Conservation (phyloP, 2,113 vertebrate genomes). For the Zootoca vivipara region DNA sequence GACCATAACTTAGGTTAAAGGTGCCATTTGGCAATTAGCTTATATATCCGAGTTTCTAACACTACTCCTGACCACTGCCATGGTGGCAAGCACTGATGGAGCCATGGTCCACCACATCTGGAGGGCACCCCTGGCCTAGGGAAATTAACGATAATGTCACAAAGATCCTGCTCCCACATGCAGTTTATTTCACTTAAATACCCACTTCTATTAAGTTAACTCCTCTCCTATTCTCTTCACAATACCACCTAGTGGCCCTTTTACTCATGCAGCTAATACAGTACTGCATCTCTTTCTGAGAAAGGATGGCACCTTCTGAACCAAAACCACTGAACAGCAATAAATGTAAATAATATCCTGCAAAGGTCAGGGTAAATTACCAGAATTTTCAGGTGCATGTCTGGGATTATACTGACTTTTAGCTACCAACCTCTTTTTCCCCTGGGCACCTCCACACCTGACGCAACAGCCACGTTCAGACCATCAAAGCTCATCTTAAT, state of each 20-base stretch:
- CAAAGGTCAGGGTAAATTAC: neutral
- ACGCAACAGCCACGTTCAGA: too few relatives aligned
- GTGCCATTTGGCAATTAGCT: too few relatives aligned
- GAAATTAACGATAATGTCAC: neutral
- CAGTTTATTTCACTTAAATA: neutral
- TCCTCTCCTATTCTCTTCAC: neutral
- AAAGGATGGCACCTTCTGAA: neutral
- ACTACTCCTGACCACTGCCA: too few relatives aligned
- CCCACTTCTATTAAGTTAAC: neutral
- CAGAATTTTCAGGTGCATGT: neutral
- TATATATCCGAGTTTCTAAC: too few relatives aligned
- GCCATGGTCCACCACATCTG: too few relatives aligned
- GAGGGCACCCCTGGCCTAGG: too few relatives aligned
- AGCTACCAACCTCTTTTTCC: neutral
- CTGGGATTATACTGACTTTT: neutral
- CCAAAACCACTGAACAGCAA: neutral
- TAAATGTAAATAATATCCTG: neutral
- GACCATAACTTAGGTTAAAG: too few relatives aligned
- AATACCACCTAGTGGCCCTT: neutral
- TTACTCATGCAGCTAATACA: neutral
- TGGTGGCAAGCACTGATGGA: too few relatives aligned
- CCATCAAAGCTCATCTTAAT: too few relatives aligned
- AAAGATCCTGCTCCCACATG: neutral
- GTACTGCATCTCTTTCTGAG: neutral
- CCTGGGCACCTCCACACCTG: too few relatives aligned